Evolutionary conservation across 2,113 vertebrate genomes (phyloP).

Genomic region (Pionites leucogaster): DNA sequence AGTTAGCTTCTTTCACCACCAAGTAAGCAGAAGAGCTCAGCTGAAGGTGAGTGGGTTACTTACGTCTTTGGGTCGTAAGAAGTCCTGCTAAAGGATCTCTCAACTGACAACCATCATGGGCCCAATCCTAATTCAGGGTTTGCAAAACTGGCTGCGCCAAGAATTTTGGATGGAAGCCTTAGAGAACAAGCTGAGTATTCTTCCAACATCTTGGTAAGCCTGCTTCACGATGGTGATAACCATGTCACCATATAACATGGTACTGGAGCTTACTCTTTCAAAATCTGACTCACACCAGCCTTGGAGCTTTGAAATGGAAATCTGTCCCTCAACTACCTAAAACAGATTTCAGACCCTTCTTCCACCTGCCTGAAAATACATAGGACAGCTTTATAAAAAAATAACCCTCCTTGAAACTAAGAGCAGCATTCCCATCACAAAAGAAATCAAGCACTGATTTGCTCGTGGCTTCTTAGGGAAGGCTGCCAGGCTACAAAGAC

Average conservation of each 20-base stretch:
- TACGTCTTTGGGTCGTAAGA: not conserved
- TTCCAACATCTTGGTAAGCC: not conserved
- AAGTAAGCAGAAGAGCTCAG: not conserved
- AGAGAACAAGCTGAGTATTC: not conserved
- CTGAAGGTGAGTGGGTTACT: not conserved
- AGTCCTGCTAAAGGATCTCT: not conserved
- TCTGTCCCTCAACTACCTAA: constrained; percentile 74
- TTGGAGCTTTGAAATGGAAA: constrained; percentile 76
- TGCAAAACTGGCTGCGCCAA: not conserved
- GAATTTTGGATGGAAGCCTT: not conserved
- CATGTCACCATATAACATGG: constrained; percentile 72
- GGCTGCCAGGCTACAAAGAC: not conserved
- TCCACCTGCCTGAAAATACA: constrained; percentile 68
- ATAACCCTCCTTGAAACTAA: not conserved
- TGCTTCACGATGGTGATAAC: not conserved
- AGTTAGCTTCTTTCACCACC: not conserved
- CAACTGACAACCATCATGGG: not conserved
- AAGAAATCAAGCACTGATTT: not conserved
- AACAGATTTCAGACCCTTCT: constrained; percentile 71
- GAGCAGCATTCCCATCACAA: not conserved
- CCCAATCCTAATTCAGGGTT: not conserved
- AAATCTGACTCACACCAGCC: constrained; percentile 76
- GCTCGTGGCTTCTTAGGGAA: not conserved
- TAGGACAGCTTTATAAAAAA: not conserved
- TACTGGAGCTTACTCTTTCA: constrained; percentile 76